Evolutionary conservation across 1,140 invertebrate genomes (phyloP).

Genomic region (Drosophila dunni): DNA sequence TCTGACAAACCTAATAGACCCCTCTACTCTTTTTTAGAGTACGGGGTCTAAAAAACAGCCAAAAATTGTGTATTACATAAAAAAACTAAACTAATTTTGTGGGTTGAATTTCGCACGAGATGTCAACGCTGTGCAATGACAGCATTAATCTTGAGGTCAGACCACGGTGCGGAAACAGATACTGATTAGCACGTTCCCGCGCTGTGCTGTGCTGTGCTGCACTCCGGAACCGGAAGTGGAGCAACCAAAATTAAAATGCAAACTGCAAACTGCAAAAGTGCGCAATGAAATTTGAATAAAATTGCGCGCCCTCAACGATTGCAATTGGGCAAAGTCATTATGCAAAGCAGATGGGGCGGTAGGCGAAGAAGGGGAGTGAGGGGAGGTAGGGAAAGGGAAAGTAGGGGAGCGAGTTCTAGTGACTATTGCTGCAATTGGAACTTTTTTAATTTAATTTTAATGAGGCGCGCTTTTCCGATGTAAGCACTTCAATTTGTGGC

Average conservation of each 20-base stretch:
- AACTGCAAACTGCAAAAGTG: conserved; percentile 47
- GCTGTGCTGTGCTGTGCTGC: not conserved
- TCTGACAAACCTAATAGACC: no score
- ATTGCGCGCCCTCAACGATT: conserved; percentile 27
- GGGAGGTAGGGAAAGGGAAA: not conserved
- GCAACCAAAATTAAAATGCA: conserved; percentile 22
- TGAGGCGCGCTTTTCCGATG: conserved; percentile 60
- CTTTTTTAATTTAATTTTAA: conserved; percentile 69
- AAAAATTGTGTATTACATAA: not conserved
- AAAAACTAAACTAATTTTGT: conserved; percentile 27
- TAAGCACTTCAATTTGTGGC: conserved; percentile 47
- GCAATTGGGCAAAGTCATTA: conserved; percentile 49
- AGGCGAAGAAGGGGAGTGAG: no score
- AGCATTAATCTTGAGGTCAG: conserved; percentile 49
- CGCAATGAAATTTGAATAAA: conserved; percentile 46
- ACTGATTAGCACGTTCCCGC: conserved; percentile 37
- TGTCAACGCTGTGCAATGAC: conserved; percentile 47
- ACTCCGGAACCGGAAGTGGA: conserved; percentile 20
- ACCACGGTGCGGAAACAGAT: conserved; percentile 28
- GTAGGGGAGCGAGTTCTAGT: not conserved
- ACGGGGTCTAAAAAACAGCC: no score
- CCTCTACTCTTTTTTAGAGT: no score
- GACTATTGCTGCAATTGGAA: conserved; percentile 38
- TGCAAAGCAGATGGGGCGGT: conserved; percentile 35
- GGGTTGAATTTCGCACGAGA: conserved; percentile 47